phyloP scores from a whole-genome alignment of 1,140 invertebrate species.

The Yoshiicerus persimilis region DNA sequence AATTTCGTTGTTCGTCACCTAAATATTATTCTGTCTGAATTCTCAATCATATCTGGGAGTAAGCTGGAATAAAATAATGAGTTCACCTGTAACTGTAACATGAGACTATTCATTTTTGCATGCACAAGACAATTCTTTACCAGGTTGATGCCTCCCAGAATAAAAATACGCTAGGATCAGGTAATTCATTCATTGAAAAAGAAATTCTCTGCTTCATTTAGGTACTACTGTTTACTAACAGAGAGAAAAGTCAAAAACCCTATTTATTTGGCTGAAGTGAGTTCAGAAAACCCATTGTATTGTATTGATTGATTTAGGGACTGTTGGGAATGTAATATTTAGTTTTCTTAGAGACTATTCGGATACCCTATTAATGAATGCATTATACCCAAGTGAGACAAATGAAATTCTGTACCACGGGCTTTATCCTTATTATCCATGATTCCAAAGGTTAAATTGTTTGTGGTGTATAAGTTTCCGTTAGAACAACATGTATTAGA shows the following conservation, averaged over 20 bases:
- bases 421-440: constrained; percentile 41
- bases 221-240: neutral
- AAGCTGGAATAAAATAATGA: neutral
- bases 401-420: neutral
- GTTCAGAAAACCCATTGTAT: too few species aligned
- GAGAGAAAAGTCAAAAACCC: neutral
- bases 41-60: neutral
- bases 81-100: neutral
- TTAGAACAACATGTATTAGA: constrained; percentile 3
- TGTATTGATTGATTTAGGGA: too few species aligned
- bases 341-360: too few species aligned
- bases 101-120: neutral
- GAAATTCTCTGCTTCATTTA: too few species aligned
- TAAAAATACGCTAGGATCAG: too few species aligned
- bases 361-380: neutral
- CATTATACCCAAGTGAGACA: neutral
- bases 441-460: constrained; percentile 36
- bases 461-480: constrained; percentile 31
- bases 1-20: neutral
- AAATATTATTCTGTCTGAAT: neutral
- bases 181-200: too few species aligned
- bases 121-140: too few species aligned
- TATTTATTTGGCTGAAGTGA: neutral
- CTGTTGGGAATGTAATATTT: too few species aligned
- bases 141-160: too few species aligned